Evolutionary conservation across 2,888 invertebrate genomes (phyloP), one percentile per base, ranked within the genome.

Genomic region (Meandrusa payeni): DNA sequence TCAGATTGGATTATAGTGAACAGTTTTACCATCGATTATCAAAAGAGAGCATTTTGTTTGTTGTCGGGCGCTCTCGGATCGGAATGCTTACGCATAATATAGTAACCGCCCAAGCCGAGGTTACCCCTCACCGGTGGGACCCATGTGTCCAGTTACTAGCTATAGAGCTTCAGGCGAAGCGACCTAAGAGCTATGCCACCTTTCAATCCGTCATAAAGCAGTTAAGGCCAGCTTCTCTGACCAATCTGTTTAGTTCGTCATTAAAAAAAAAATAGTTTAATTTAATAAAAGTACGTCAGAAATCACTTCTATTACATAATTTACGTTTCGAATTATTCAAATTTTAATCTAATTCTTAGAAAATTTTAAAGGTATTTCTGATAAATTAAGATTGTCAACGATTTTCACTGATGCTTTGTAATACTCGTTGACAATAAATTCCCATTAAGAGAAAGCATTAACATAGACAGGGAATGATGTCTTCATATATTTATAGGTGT

Each of bases 401-500:
- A 10, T 5, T 1, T 17, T n/a, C 7, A 23, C 9, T 7, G 2
- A n/a, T 5, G 7, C 5, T 7, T 29, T 29, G 2, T 5, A 17
- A 9, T 10, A 31, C 19, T 4, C 15, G 19, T 31, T 19, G 15
- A n/a, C n/a, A n/a, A n/a, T n/a, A n/a, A 9, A 31, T 10, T 10
- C 5, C 9, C 6, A 10, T 19, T 32, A 24, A 31, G 31, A 24
- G 31, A 31, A 40, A 40, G 31, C 24, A 17, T 6, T 11, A 11
- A 31, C 9, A 20, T 7, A 24, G n/a, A 26, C 10, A 17, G 2
- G 5, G 26, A 10, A 9, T 1, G 6, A 26, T 26, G 11, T 36
- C 5, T 17, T 36, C 2, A 11, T 26, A 10, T 34, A 13, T 34
- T 24, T 13, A 20, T 41, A 5, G 12, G 6, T 9, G 20, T 10